Evolutionary conservation across 1,140 invertebrate genomes (phyloP).

Genomic region (Achatina immaculata): DNA sequence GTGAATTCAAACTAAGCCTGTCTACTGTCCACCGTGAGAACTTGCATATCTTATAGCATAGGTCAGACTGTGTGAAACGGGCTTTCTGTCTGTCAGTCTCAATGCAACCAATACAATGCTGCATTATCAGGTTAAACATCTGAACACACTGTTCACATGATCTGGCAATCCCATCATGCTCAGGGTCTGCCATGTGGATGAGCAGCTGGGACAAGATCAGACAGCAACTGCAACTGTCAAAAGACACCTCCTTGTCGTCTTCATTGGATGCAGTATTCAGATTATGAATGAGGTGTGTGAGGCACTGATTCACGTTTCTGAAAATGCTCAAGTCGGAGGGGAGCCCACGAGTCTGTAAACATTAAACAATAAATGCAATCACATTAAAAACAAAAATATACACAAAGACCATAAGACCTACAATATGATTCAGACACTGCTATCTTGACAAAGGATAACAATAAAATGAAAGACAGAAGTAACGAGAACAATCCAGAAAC

Average conservation of each 20-base stretch:
- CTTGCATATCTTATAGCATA: slow-evolving; percentile 30
- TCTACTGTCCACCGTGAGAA: slow-evolving; percentile 11
- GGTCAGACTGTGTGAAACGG: background rate
- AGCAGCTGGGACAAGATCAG: slow-evolving; percentile 5
- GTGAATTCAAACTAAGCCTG: background rate
- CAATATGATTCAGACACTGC: background rate
- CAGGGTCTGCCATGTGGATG: slow-evolving; percentile 14
- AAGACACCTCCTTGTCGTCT: background rate
- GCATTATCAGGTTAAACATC: slow-evolving; percentile 11
- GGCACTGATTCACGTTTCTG: background rate
- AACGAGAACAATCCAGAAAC: too few relatives aligned
- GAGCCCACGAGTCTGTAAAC: background rate
- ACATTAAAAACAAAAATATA: background rate
- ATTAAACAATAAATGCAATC: background rate
- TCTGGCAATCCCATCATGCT: background rate
- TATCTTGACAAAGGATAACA: background rate
- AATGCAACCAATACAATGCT: slow-evolving; percentile 14
- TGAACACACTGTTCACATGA: slow-evolving; percentile 23
- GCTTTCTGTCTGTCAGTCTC: background rate
- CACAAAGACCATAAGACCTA: background rate
- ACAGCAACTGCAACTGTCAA: slow-evolving; percentile 26
- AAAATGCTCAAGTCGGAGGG: background rate
- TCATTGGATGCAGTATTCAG: background rate
- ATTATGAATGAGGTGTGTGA: background rate
- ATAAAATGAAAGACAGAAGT: too few relatives aligned